phyloP scores from a whole-genome alignment of 1,140 invertebrate species.

The Saccostrea glomerata region DNA sequence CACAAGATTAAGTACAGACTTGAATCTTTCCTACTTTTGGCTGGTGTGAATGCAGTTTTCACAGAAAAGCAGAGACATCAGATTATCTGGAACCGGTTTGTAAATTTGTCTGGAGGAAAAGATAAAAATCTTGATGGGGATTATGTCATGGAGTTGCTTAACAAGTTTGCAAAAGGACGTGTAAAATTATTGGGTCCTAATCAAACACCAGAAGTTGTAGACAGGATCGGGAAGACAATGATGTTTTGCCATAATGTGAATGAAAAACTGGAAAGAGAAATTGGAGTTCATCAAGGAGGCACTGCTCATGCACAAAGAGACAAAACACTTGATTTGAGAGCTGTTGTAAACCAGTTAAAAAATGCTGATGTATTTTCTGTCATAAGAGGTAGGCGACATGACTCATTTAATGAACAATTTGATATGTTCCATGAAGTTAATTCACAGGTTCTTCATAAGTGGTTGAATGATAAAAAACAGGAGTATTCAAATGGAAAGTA shows the following conservation, averaged over 20 bases:
- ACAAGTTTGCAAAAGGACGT: conserved; percentile 37
- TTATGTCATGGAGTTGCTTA: conserved; percentile 44
- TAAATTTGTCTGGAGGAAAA: conserved; percentile 29
- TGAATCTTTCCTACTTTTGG: conserved; percentile 21
- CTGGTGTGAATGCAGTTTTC: conserved; percentile 43
- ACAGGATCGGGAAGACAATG: conserved; percentile 36
- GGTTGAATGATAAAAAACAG: not conserved
- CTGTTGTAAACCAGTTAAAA: not conserved
- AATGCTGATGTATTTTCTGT: not conserved
- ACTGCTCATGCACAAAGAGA: not conserved
- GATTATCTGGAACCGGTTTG: conserved; percentile 28
- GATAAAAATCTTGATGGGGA: conserved; percentile 25
- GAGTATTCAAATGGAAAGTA: no score
- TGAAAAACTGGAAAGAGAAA: not conserved
- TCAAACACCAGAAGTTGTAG: conserved; percentile 22
- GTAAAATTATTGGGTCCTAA: not conserved
- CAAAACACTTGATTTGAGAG: not conserved
- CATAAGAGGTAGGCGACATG: not conserved
- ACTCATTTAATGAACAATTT: conserved; percentile 7
- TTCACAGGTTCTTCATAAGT: not conserved
- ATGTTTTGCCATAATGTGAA: conserved; percentile 33
- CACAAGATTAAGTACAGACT: conserved; percentile 29
- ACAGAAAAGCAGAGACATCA: conserved; percentile 22
- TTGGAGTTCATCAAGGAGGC: not conserved
- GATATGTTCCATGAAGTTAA: conserved; percentile 28